Percentiles rank a stretch among this genome's conserved stretches.
phyloP scores from a whole-genome alignment of 2,888 invertebrate genomes.

The Deroplatys truncata region DNA sequence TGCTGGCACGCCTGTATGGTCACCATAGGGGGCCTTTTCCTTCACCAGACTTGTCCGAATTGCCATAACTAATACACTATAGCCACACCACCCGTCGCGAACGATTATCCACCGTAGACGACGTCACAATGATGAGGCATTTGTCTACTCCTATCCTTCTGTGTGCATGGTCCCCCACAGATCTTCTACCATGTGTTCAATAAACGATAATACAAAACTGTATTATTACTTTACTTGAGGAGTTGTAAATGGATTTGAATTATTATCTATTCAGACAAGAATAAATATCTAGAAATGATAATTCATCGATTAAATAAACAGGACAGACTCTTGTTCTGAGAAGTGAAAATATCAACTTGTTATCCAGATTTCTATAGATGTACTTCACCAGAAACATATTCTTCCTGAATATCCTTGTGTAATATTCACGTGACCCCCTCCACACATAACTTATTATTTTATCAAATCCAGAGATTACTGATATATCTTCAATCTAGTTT shows the following conservation, averaged over 20 bases:
- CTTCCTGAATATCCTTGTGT: too few relatives aligned
- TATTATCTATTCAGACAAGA: not conserved
- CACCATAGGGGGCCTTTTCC: conserved; percentile 11
- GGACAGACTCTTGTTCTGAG: too few relatives aligned
- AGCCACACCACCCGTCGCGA: conserved; percentile 1
- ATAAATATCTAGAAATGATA: not conserved
- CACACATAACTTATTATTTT: too few relatives aligned
- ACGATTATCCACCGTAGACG: not conserved
- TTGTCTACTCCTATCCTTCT: conserved; percentile 1
- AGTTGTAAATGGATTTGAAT: not conserved
- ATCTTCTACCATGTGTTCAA: not conserved
- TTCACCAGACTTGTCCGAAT: conserved; percentile 5
- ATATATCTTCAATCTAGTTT: too few relatives aligned
- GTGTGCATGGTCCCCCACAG: not conserved
- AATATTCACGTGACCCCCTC: too few relatives aligned
- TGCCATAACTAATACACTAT: conserved; percentile 9
- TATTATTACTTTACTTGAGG: not conserved
- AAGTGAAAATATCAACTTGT: too few relatives aligned
- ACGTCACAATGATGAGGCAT: not conserved
- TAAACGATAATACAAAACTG: not conserved
- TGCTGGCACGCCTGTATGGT: not conserved
- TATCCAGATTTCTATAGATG: too few relatives aligned
- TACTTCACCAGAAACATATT: too few relatives aligned
- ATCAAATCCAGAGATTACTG: too few relatives aligned
- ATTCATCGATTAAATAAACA: too few relatives aligned